Conservation (phyloP, 2,888 invertebrate genomes). For the Oegoconia quadripuncta region DNA sequence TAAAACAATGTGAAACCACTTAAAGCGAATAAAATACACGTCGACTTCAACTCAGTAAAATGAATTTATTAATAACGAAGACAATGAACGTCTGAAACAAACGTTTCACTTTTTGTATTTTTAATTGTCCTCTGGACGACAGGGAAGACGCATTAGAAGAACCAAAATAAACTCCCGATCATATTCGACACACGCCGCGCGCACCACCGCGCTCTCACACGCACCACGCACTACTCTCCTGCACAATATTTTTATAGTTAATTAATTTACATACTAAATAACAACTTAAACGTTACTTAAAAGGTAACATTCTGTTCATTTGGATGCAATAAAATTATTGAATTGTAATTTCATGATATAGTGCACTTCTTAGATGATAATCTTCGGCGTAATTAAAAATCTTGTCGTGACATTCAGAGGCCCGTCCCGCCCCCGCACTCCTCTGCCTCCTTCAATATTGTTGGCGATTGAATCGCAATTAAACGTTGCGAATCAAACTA, state of each 20-base stretch:
- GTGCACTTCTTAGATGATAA: slow-evolving; percentile 72
- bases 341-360: slow-evolving; percentile 71
- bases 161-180: slow-evolving; percentile 75
- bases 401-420: slow-evolving; percentile 78
- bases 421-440: slow-evolving; percentile 72
- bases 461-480: slow-evolving; percentile 78
- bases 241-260: slow-evolving; percentile 1
- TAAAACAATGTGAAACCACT: slow-evolving; percentile 80
- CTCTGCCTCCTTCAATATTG: slow-evolving; percentile 71
- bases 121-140: slow-evolving; percentile 77
- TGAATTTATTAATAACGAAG: slow-evolving; percentile 79
- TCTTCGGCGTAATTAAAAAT: slow-evolving; percentile 78
- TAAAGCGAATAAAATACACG: slow-evolving; percentile 80
- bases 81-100: slow-evolving; percentile 79
- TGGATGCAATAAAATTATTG: slow-evolving; percentile 42
- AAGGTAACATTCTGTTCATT: slow-evolving; percentile 39
- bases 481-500: slow-evolving; percentile 74
- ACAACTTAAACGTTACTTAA: slow-evolving; percentile 52
- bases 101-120: slow-evolving; percentile 77
- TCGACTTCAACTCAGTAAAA: slow-evolving; percentile 76
- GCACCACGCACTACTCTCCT: neutral
- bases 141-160: slow-evolving; percentile 75
- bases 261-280: slow-evolving; percentile 38
- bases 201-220: neutral
- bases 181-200: slow-evolving; percentile 58